A percentile compares a stretch with the other conserved stretches of the same genome.
Conservation (phyloP, 2,797 vertebrate species). For the Octomys mimax region DNA sequence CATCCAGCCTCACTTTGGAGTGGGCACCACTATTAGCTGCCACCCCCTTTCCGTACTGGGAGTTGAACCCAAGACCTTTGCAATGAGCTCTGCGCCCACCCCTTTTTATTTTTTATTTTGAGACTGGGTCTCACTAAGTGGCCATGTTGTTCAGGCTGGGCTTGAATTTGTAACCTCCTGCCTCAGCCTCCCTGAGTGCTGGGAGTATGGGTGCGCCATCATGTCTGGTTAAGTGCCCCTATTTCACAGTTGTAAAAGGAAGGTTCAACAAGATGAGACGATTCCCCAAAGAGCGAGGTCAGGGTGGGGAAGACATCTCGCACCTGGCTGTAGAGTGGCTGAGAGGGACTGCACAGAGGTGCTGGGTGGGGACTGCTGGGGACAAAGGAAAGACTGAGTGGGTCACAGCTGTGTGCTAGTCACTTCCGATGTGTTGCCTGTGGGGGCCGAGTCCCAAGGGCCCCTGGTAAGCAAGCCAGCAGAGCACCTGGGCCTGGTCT, state of each 20-base stretch:
- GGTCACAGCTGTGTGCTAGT: neutral
- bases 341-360: fast-evolving
- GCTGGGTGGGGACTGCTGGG: neutral
- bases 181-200: neutral
- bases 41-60: neutral
- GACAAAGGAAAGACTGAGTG: neutral
- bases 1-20: neutral
- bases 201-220: neutral
- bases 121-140: neutral
- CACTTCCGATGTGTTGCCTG: too few species aligned
- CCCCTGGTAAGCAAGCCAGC: neutral
- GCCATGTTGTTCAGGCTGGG: neutral
- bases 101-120: neutral
- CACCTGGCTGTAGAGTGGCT: neutral
- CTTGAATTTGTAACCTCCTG: neutral
- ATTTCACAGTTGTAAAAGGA: neutral
- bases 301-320: neutral
- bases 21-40: neutral
- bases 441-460: neutral
- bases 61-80: neutral
- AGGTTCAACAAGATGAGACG: neutral
- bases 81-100: neutral
- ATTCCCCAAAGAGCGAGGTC: neutral
- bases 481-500: neutral
- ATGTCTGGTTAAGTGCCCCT: neutral